Evolutionary conservation across 92 coral and sea anemone species (phyloP), one percentile per base, ranked within the genome.

Genomic region (Palythoa grandis): DNA sequence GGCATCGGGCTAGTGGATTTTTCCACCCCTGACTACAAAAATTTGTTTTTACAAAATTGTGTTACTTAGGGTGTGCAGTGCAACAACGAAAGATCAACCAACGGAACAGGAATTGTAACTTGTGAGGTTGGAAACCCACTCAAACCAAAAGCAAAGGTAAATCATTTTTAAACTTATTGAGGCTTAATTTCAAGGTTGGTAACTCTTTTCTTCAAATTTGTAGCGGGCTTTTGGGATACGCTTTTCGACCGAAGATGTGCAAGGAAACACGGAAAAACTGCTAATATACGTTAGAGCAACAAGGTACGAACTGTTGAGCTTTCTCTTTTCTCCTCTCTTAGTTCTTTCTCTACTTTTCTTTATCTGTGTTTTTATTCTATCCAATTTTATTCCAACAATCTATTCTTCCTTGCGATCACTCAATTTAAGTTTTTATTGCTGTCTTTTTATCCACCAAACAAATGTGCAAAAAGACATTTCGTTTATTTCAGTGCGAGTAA

Each of bases 101-200:
- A 80, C 57, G 61, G 65, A 56, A 80, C 85, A 3, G 85, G 85
- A 43, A 67, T 52, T 14, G 61, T 47, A 7, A 80, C 75, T 47
- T 80, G 85, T 24, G 74, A 80, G n/a, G 74, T 66, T 11, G 85
- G 85, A 67, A 80, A 80, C 66, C 85, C 85, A 10, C 74, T 80
- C 38, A 80, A 67, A 48, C 38, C 74, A 80, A 65, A 67, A 16
- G 16, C 85, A 14, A 80, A 66, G 37, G 85, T 67, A 68, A 23
- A 48, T 47, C n/a, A 11, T 22, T 11, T 69, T 25, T 25, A 37
- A 25, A 11, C 29, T 14, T 43, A n/a, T 7, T 74, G 7, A 48
- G 54, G 14, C 17, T 4, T 9, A 75, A 52, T 47, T 11, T 73
- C 35, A 19, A 3, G 22, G 19, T 3, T 63, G 7, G 11, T 19